These are phyloP conservation scores for Branchipolynoe longqiensis DNA, from an alignment of 2,888 invertebrate genomes.

Conservation along the genomic window DNA sequence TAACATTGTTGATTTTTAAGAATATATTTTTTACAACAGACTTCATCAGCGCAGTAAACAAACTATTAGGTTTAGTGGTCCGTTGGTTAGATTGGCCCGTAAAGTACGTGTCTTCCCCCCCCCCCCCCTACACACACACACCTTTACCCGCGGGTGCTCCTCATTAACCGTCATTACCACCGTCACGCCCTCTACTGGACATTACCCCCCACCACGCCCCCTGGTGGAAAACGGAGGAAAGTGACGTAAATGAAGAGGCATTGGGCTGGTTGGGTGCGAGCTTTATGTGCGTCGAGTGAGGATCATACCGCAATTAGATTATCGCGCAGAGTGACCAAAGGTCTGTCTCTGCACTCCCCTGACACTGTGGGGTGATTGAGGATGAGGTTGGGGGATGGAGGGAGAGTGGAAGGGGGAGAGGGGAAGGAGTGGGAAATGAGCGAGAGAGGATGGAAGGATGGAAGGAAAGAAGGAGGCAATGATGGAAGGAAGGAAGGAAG, in stretches of 20 bases:
- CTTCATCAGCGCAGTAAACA: too few relatives aligned
- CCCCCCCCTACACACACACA: background rate
- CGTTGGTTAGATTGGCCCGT: background rate
- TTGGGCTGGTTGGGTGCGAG: slow-evolving; percentile 18
- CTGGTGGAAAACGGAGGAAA: too few relatives aligned
- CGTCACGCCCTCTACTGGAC: slow-evolving; percentile 39
- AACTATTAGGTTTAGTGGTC: background rate
- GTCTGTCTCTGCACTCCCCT: background rate
- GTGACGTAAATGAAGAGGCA: slow-evolving; percentile 39
- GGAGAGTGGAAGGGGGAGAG: too few relatives aligned
- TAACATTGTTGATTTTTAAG: too few relatives aligned
- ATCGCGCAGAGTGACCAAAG: slow-evolving; percentile 1
- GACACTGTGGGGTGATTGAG: background rate
- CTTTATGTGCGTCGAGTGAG: background rate
- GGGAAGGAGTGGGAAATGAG: too few relatives aligned
- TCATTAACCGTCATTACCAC: slow-evolving; percentile 26
- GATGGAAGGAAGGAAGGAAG: too few relatives aligned
- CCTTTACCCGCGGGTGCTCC: slow-evolving; percentile 7
- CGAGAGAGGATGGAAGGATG: too few relatives aligned
- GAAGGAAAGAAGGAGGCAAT: too few relatives aligned
- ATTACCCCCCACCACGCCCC: too few relatives aligned
- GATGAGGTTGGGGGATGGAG: too few relatives aligned
- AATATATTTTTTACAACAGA: too few relatives aligned
- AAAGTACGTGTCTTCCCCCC: background rate
- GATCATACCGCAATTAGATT: slow-evolving; percentile 28